Percentiles rank a stretch among this genome's conserved stretches.
These are phyloP conservation scores for Pipistrellus pygmaeus DNA, from an alignment of 2,797 vertebrate genomes.

Conservation along the genomic window DNA sequence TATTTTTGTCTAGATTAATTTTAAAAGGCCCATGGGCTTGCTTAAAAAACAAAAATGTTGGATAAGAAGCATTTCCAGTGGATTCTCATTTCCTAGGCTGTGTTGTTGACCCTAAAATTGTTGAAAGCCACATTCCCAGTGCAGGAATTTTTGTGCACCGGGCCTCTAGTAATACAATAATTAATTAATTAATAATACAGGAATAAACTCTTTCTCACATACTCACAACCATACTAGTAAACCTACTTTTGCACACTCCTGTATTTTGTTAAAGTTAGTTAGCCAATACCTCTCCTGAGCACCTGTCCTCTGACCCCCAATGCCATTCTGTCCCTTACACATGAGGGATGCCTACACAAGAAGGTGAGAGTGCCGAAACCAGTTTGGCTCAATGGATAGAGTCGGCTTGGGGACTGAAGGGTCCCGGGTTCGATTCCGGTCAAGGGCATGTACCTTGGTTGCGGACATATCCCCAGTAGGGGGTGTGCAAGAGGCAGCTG, in stretches of 20 bases:
- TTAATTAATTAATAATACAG: not conserved
- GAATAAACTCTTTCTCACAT: not conserved
- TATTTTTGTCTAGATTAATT: slow-evolving; percentile 64
- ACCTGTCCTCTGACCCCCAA: not conserved
- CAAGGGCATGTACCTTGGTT: no score
- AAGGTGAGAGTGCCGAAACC: not conserved
- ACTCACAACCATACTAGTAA: not conserved
- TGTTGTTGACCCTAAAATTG: slow-evolving; percentile 9
- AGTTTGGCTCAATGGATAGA: no score
- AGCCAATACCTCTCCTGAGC: not conserved
- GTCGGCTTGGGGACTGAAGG: no score
- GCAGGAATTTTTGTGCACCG: no score
- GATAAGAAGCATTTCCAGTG: slow-evolving; percentile 41
- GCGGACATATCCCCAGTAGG: no score
- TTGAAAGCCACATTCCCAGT: no score
- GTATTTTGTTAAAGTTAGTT: not conserved
- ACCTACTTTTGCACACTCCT: not conserved
- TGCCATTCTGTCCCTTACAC: not conserved
- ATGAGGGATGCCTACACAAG: not conserved
- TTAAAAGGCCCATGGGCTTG: slow-evolving; percentile 16
- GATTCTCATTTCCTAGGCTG: slow-evolving; percentile 9
- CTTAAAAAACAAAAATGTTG: slow-evolving; percentile 54
- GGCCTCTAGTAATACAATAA: not conserved
- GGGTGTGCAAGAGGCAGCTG: no score
- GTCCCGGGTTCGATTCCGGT: no score